These are phyloP conservation scores for Hydrochoerus hydrochaeris DNA, from an alignment of 2,113 vertebrate species.

Conservation along the genomic window DNA sequence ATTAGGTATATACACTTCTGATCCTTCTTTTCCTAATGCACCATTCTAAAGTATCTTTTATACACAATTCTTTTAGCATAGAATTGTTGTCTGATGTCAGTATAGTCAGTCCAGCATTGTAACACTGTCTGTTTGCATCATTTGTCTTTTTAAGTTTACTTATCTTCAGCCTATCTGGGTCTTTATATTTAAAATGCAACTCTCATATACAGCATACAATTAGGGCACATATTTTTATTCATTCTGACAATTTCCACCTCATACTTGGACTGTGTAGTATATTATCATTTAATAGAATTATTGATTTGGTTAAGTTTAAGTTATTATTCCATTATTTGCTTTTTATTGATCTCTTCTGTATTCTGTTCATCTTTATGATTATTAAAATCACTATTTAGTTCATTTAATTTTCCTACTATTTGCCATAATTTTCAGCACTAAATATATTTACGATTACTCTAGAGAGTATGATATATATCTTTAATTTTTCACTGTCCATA, in stretches of 20 bases:
- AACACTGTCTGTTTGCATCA: neutral
- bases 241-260: conserved; percentile 22
- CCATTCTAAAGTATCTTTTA: neutral
- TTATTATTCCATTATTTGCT: neutral
- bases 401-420: conserved; percentile 6
- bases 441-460: conserved; percentile 1
- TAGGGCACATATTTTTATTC: neutral
- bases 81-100: neutral
- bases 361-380: neutral
- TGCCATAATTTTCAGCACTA: neutral
- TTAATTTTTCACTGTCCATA: neutral
- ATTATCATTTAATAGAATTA: neutral
- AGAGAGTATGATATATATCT: neutral
- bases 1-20: neutral
- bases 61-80: neutral
- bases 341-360: neutral
- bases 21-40: neutral
- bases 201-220: neutral
- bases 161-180: neutral
- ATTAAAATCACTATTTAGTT: neutral
- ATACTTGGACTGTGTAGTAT: neutral
- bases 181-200: conserved; percentile 37
- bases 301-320: neutral
- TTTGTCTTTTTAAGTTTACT: conserved; percentile 11
- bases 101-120: neutral